Percentiles rank a stretch among this genome's conserved stretches.
These are phyloP conservation scores for Conops quadrifasciatus DNA, from an alignment of 2,888 invertebrate genomes.

Conservation along the genomic window DNA sequence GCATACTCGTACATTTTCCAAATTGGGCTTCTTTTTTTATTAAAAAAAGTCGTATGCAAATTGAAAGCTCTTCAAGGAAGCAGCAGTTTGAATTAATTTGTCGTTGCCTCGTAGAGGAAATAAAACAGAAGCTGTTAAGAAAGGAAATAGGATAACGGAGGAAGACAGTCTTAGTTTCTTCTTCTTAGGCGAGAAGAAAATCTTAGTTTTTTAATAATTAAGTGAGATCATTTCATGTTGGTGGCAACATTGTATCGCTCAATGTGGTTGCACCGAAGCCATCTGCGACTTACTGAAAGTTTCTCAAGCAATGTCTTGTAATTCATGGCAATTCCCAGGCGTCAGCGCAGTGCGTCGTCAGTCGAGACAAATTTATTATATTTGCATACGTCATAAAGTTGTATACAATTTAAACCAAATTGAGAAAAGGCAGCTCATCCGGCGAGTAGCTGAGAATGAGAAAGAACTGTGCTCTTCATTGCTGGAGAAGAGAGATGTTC, in stretches of 20 bases:
- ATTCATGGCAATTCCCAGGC: too few species aligned
- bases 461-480: too few species aligned
- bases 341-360: too few species aligned
- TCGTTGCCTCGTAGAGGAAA: neutral
- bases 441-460: too few species aligned
- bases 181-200: constrained; percentile 2
- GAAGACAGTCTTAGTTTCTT: too few species aligned
- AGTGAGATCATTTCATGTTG: neutral
- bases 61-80: constrained; percentile 17
- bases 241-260: neutral
- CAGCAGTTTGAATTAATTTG: constrained; percentile 20
- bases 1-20: neutral
- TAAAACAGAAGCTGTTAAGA: neutral
- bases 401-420: neutral
- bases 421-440: too few species aligned
- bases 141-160: neutral
- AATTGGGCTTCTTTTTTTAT: neutral
- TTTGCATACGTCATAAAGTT: constrained; percentile 6
- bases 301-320: too few species aligned
- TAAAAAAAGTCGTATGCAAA: constrained; percentile 21
- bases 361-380: neutral
- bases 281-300: too few species aligned
- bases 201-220: neutral
- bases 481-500: too few species aligned
- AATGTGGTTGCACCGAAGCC: neutral